Evolutionary conservation across 2,113 vertebrate species (phyloP).

Genomic region (Limnothrissa miodon): DNA sequence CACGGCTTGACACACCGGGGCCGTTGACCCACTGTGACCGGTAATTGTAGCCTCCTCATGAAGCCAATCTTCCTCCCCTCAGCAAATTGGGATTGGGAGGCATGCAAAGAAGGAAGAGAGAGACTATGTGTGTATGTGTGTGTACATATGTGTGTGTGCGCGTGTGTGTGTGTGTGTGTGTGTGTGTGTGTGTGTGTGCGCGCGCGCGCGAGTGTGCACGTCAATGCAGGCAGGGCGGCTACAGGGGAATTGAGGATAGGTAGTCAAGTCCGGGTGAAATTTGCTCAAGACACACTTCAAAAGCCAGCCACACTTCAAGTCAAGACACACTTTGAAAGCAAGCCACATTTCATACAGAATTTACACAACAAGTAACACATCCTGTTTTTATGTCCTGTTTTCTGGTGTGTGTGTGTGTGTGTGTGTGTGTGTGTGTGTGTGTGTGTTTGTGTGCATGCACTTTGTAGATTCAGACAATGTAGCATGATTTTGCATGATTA

Average conservation of each 20-base stretch:
- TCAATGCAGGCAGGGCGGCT: background rate
- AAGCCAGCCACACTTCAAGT: background rate
- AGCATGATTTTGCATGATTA: background rate
- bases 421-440: too few relatives aligned
- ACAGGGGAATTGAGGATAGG: background rate
- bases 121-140: constrained; percentile 3
- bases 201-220: background rate
- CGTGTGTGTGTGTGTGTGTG: constrained; percentile 14
- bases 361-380: background rate
- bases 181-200: background rate
- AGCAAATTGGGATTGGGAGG: background rate
- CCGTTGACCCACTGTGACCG: constrained; percentile 32
- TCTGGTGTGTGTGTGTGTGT: too few relatives aligned
- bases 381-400: too few relatives aligned
- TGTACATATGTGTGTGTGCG: background rate
- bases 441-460: too few relatives aligned
- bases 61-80: constrained; percentile 16
- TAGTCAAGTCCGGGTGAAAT: background rate
- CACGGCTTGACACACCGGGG: background rate
- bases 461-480: background rate
- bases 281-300: background rate
- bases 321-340: background rate
- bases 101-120: background rate
- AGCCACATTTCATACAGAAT: background rate
- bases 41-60: constrained; percentile 33